Conservation (phyloP, 2,113 vertebrate genomes). For the Poecile atricapillus region DNA sequence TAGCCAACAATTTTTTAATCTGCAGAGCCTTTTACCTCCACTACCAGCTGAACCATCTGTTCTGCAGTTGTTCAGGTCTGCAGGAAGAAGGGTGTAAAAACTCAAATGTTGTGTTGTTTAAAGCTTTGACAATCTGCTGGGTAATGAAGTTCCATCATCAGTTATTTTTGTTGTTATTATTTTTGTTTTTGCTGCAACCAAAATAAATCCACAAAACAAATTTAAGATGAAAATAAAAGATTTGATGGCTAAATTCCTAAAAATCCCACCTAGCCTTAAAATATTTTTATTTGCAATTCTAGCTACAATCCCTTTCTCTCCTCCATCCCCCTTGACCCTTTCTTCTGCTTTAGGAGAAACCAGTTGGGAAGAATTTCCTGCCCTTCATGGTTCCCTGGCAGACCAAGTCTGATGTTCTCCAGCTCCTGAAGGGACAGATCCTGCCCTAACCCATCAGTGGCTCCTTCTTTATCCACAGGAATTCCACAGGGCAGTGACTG, state of each 20-base stretch:
- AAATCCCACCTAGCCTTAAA: too few species aligned
- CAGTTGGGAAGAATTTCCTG: too few species aligned
- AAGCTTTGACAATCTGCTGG: not conserved
- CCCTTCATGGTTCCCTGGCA: too few species aligned
- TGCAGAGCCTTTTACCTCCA: conserved; percentile 34
- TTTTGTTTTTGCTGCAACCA: not conserved
- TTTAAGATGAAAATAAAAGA: not conserved
- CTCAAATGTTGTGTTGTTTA: not conserved
- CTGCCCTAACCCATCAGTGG: not conserved
- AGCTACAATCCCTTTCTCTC: too few species aligned
- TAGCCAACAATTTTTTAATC: not conserved
- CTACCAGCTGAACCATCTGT: conserved; percentile 36
- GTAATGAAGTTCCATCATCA: not conserved
- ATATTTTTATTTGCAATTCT: too few species aligned
- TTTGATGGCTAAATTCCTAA: not conserved
- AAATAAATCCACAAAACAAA: not conserved
- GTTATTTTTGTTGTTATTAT: too few species aligned
- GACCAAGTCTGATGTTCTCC: not conserved
- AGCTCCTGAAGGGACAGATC: fast-evolving
- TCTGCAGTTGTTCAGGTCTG: conserved; percentile 4
- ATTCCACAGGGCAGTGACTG: not conserved
- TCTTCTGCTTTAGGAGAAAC: too few species aligned
- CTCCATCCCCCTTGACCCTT: too few species aligned
- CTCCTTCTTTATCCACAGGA: not conserved
- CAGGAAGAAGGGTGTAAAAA: not conserved